These are phyloP conservation scores for Tricholaema leucomelas DNA, from an alignment of 2,113 vertebrate genomes.

Conservation along the genomic window DNA sequence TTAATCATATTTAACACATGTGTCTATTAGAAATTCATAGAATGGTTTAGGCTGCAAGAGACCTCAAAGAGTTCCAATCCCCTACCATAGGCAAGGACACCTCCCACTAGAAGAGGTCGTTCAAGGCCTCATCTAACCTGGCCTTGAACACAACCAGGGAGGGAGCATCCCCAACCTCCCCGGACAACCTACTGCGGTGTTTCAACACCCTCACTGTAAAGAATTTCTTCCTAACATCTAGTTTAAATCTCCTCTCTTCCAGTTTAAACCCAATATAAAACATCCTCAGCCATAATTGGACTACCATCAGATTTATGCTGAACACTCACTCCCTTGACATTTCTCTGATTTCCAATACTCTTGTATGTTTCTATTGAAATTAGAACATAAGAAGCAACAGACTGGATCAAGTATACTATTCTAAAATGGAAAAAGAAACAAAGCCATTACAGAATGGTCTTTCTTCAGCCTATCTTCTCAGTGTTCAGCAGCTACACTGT, in stretches of 20 bases:
- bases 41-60: no score
- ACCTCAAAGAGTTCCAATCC: no score
- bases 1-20: no score
- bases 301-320: not conserved
- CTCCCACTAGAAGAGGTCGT: no score
- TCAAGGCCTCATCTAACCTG: no score
- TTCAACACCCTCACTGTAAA: no score
- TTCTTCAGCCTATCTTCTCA: not conserved
- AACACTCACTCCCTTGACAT: not conserved
- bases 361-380: not conserved
- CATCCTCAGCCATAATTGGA: not conserved
- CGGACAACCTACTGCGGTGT: no score
- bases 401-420: not conserved
- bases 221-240: no score
- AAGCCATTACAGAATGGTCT: not conserved
- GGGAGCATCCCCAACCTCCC: no score
- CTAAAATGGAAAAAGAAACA: not conserved
- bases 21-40: not conserved
- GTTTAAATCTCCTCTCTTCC: no score
- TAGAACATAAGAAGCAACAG: not conserved
- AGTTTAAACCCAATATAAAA: not conserved
- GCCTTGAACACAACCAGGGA: no score
- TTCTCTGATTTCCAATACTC: not conserved
- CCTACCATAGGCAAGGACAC: no score
- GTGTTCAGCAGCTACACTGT: not conserved